Conservation (phyloP, 2,113 vertebrate genomes). For the Vireo altiloquus region DNA sequence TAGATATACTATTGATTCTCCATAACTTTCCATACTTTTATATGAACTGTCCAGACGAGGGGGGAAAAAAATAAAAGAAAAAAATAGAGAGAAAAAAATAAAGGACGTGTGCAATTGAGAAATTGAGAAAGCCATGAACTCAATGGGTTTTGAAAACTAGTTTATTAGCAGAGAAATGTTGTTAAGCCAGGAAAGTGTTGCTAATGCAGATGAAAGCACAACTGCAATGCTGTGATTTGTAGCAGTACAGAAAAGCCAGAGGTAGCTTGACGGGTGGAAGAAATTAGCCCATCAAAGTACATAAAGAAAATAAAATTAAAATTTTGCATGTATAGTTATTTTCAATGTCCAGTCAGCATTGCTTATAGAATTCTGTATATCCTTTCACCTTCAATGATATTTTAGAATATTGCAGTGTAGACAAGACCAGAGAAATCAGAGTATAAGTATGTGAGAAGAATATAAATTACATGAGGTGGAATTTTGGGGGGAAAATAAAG, state of each 20-base stretch:
- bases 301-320: neutral
- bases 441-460: neutral
- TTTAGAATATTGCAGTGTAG: neutral
- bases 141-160: neutral
- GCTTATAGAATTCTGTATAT: neutral
- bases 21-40: neutral
- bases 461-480: neutral
- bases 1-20: neutral
- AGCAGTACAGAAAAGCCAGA: neutral
- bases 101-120: neutral
- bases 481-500: rapidly evolving
- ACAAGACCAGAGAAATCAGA: neutral
- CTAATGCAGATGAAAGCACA: neutral
- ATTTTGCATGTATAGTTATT: neutral
- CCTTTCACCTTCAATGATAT: neutral
- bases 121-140: neutral
- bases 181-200: neutral
- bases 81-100: rapidly evolving
- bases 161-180: neutral
- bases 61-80: neutral
- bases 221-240: neutral
- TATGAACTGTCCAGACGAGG: neutral
- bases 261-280: neutral
- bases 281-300: neutral
- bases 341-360: neutral